phyloP scores from a whole-genome alignment of 2,797 vertebrate species.

The Acanthis flammea region DNA sequence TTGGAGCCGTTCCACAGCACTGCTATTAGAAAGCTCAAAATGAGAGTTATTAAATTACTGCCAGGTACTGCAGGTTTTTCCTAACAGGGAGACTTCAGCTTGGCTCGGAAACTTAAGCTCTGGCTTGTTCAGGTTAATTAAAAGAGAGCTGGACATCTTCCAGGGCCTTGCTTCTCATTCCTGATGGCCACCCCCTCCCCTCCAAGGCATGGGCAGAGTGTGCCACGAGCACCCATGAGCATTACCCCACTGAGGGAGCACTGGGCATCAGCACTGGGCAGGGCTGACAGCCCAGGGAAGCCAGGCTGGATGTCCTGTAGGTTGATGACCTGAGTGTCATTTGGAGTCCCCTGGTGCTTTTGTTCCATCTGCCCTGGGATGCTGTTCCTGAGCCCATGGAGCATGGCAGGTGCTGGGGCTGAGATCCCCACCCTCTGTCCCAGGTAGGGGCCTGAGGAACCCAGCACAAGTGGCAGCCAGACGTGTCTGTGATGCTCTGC shows the following conservation, averaged over 20 bases:
- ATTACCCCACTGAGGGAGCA: not conserved
- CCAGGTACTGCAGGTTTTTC: conserved; percentile 64
- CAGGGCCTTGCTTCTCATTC: conserved; percentile 26
- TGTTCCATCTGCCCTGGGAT: not conserved
- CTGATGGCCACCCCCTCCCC: not conserved
- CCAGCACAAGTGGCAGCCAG: fast-evolving
- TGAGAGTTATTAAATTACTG: conserved; percentile 62
- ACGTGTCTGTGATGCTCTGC: not conserved
- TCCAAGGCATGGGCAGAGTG: not conserved
- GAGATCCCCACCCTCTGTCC: not conserved
- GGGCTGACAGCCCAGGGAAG: not conserved
- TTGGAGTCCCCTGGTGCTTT: not conserved
- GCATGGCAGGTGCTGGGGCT: not conserved
- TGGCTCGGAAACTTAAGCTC: conserved; percentile 60
- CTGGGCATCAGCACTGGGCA: fast-evolving
- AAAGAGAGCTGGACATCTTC: conserved; percentile 61
- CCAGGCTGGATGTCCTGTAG: not conserved
- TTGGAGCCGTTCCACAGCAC: conserved; percentile 31
- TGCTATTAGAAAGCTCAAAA: conserved; percentile 44
- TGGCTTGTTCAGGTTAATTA: conserved; percentile 65
- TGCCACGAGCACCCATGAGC: fast-evolving
- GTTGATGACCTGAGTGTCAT: not conserved
- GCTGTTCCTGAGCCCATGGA: not conserved
- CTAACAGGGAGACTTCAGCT: conserved; percentile 39
- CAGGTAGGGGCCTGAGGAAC: not conserved